phyloP scores from a whole-genome alignment of 2,888 invertebrate species.

The Hydrotaea diabolus region DNA sequence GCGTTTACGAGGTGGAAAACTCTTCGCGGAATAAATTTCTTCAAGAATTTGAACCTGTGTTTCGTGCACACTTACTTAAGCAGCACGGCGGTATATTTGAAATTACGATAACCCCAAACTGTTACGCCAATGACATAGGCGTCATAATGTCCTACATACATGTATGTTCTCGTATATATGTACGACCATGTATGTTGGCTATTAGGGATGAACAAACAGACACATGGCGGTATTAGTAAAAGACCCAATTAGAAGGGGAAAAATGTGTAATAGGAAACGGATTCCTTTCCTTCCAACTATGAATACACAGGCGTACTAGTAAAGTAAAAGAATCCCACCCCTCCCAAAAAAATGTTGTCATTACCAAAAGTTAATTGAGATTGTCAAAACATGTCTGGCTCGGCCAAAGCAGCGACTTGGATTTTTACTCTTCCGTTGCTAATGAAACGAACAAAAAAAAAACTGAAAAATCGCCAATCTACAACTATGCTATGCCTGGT shows the following conservation, averaged over 20 bases:
- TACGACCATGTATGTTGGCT: too few relatives aligned
- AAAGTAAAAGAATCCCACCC: background rate
- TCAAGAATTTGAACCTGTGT: too few relatives aligned
- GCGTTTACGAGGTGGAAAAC: too few relatives aligned
- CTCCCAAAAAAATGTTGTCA: slow-evolving; percentile 19
- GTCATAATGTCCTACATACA: too few relatives aligned
- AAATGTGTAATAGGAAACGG: slow-evolving; percentile 55
- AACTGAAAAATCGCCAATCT: slow-evolving; percentile 34
- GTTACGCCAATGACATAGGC: too few relatives aligned
- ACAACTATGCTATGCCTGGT: slow-evolving; percentile 35
- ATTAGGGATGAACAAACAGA: background rate
- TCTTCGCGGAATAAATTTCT: too few relatives aligned
- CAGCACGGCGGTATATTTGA: too few relatives aligned
- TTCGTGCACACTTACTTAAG: too few relatives aligned
- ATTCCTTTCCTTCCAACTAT: slow-evolving; percentile 41
- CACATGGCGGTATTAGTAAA: background rate
- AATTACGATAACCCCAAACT: too few relatives aligned
- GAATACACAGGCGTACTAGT: background rate
- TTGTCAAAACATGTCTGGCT: slow-evolving; percentile 47
- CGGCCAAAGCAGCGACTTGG: background rate
- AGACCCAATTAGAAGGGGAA: slow-evolving; percentile 35
- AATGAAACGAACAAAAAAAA: slow-evolving; percentile 23
- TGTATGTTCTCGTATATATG: too few relatives aligned
- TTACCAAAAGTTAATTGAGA: slow-evolving; percentile 51
- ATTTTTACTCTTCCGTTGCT: slow-evolving; percentile 26